Conservation (phyloP, 2,888 invertebrate genomes). For the Cephus pulcher region DNA sequence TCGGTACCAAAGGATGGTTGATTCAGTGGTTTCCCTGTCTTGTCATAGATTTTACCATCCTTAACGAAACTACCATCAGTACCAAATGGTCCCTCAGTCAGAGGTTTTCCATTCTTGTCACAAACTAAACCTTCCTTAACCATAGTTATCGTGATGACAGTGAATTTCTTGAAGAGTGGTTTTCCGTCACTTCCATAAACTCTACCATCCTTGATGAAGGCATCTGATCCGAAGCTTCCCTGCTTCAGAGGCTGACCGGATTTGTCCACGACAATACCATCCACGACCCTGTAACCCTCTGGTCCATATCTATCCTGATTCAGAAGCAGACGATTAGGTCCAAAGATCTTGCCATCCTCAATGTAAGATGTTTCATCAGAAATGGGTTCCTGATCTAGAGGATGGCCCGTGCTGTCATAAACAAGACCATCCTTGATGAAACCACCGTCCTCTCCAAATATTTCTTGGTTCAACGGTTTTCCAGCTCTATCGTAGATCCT, state of each 20-base stretch:
- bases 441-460: conserved; percentile 51
- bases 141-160: conserved; percentile 20
- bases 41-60: conserved; percentile 24
- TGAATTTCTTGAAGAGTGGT: conserved; percentile 21
- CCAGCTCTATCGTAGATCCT: conserved; percentile 54
- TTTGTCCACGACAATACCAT: conserved; percentile 20
- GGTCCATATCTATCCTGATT: conserved; percentile 22
- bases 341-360: conserved; percentile 22
- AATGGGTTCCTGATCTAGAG: conserved; percentile 38
- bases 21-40: conserved; percentile 20
- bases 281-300: conserved; percentile 18
- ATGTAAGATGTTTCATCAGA: conserved; percentile 23
- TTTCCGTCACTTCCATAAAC: conserved; percentile 22
- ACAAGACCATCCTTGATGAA: conserved; percentile 55
- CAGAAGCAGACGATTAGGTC: conserved; percentile 17
- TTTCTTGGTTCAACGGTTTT: conserved; percentile 51
- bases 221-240: conserved; percentile 19
- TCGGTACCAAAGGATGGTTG: conserved; percentile 24
- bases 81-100: conserved; percentile 19
- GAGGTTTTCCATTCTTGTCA: conserved; percentile 26
- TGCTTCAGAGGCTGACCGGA: conserved; percentile 16
- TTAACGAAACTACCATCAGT: conserved; percentile 19
- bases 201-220: conserved; percentile 18
- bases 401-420: conserved; percentile 45
- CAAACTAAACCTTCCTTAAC: conserved; percentile 18